Evolutionary conservation across 2,888 invertebrate genomes (phyloP).

Genomic region (Caenorhabditis sp.): DNA sequence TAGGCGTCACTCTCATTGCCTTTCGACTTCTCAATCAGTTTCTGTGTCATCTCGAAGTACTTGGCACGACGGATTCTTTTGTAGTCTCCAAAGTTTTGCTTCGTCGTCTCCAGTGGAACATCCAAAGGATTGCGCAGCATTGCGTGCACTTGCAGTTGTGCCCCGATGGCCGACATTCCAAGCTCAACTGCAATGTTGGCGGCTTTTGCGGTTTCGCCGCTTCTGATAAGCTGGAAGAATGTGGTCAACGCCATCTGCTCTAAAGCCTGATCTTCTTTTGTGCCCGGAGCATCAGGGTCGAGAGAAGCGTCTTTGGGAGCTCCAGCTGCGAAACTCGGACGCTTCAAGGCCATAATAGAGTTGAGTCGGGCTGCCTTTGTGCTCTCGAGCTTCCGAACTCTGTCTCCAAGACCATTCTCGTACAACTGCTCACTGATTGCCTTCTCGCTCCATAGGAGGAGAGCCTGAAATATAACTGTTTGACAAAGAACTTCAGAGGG

Average conservation of each 20-base stretch:
- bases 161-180: constrained; percentile 45
- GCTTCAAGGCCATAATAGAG: constrained; percentile 45
- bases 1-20: constrained; percentile 29
- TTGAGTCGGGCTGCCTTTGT: constrained; percentile 12
- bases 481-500: neutral
- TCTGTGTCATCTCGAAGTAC: constrained; percentile 38
- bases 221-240: constrained; percentile 35
- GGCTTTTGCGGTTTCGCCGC: constrained; percentile 49
- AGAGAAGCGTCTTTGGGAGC: constrained; percentile 44
- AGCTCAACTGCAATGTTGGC: constrained; percentile 36
- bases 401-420: constrained; percentile 36
- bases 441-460: constrained; percentile 52
- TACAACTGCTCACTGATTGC: constrained; percentile 53
- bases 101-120: constrained; percentile 21
- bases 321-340: constrained; percentile 18
- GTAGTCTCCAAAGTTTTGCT: constrained; percentile 23
- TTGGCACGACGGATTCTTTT: constrained; percentile 51
- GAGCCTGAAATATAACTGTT: constrained; percentile 21
- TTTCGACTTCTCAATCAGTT: constrained; percentile 28
- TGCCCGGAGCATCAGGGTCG: constrained; percentile 41
- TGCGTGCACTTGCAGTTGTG: constrained; percentile 40
- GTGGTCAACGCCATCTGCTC: constrained; percentile 26
- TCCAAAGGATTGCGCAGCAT: constrained; percentile 43
- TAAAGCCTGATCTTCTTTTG: constrained; percentile 35
- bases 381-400: constrained; percentile 30